phyloP scores from a whole-genome alignment of 2,797 vertebrate genomes.

The Pteronotus mesoamericanus region DNA sequence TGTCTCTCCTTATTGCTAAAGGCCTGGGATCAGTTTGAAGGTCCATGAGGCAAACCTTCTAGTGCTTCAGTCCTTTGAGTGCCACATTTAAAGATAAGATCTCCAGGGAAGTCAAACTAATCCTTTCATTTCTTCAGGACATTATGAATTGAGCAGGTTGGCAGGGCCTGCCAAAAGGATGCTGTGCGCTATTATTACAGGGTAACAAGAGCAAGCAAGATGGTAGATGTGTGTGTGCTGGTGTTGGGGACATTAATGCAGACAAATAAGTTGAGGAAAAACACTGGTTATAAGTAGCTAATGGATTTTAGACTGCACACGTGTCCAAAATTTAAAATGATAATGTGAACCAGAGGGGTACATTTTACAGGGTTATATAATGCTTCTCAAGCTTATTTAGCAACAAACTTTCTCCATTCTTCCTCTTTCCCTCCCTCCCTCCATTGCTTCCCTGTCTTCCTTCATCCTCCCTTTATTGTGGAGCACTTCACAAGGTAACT shows the following conservation, averaged over 20 bases:
- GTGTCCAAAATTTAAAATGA: not conserved
- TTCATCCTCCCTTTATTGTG: not conserved
- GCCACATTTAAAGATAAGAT: not conserved
- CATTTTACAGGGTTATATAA: not conserved
- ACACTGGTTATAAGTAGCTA: not conserved
- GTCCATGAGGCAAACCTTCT: not conserved
- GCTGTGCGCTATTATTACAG: not conserved
- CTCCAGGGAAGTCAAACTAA: not conserved
- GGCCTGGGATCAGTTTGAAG: not conserved
- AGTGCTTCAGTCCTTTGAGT: not conserved
- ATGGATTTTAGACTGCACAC: slow-evolving; percentile 13
- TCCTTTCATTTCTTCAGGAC: not conserved
- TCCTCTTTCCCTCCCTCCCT: not conserved
- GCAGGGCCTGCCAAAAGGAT: not conserved
- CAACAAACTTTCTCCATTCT: not conserved
- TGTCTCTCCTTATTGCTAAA: not conserved
- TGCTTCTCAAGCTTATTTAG: not conserved
- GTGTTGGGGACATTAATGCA: not conserved
- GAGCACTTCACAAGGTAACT: not conserved
- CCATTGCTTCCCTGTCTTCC: not conserved
- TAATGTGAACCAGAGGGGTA: not conserved
- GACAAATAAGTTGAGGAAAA: not conserved
- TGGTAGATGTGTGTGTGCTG: not conserved
- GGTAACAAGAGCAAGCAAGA: not conserved
- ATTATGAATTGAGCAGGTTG: not conserved